These are phyloP conservation scores for Trachelipus rathkii DNA, from an alignment of 1,140 invertebrate species.

Conservation along the genomic window DNA sequence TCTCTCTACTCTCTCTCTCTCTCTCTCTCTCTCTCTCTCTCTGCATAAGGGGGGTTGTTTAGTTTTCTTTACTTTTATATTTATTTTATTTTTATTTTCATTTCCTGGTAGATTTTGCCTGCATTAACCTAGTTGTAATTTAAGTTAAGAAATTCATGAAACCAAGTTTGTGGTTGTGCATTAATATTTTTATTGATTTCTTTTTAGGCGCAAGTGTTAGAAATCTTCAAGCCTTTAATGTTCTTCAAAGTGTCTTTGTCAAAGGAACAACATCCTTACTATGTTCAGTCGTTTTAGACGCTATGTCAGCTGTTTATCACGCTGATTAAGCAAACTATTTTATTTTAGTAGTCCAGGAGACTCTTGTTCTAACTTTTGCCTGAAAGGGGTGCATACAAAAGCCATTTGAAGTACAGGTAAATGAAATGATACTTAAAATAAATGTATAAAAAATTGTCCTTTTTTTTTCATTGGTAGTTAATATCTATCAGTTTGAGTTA, in stretches of 20 bases:
- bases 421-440: neutral
- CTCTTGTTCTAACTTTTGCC: conserved; percentile 92
- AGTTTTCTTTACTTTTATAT: too few relatives aligned
- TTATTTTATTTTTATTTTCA: too few relatives aligned
- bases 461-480: too few relatives aligned
- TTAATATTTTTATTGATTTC: too few relatives aligned
- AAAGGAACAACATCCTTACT: conserved; percentile 79
- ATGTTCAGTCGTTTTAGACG: conserved; percentile 86
- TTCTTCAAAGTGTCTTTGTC: conserved; percentile 87
- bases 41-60: too few relatives aligned
- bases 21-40: too few relatives aligned
- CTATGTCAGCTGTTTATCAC: conserved; percentile 93
- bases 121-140: too few relatives aligned
- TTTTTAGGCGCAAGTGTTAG: conserved; percentile 66
- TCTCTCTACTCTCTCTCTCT: too few relatives aligned
- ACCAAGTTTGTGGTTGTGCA: too few relatives aligned
- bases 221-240: conserved; percentile 93
- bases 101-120: too few relatives aligned
- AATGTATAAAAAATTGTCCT: too few relatives aligned
- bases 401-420: conserved; percentile 77
- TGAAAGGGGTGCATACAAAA: conserved; percentile 90
- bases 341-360: conserved; percentile 94
- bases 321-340: conserved; percentile 99
- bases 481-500: neutral
- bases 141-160: too few relatives aligned